Conservation (phyloP, 2,113 vertebrate genomes). For the Opisthocomus hoazin region DNA sequence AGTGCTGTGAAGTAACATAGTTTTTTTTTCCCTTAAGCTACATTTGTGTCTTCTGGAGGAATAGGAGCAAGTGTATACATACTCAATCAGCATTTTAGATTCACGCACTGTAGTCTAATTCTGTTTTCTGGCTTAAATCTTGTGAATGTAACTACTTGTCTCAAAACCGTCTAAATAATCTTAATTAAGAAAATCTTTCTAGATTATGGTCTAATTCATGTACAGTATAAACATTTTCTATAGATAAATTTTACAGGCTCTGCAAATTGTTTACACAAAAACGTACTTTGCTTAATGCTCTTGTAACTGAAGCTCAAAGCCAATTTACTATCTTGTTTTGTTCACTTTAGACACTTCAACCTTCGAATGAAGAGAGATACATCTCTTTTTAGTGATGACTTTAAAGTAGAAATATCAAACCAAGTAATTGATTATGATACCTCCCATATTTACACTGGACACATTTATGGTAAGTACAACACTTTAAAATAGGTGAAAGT, state of each 20-base stretch:
- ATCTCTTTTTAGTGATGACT: constrained; percentile 86
- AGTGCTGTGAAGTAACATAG: neutral
- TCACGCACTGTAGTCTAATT: neutral
- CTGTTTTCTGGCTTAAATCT: neutral
- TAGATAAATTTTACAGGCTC: neutral
- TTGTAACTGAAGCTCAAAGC: neutral
- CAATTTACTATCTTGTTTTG: neutral
- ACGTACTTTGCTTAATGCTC: neutral
- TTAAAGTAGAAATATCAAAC: constrained; percentile 87
- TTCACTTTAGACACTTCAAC: constrained; percentile 85
- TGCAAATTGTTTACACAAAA: neutral
- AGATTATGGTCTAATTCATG: neutral
- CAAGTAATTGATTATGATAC: constrained; percentile 82
- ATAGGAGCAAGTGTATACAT: neutral
- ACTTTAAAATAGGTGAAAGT: neutral
- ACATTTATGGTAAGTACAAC: constrained; percentile 86
- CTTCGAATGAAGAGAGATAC: constrained; percentile 92
- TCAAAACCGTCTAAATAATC: neutral
- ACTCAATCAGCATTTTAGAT: neutral
- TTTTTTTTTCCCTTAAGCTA: neutral
- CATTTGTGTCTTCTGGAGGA: neutral
- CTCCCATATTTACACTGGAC: constrained; percentile 96
- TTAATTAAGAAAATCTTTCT: neutral
- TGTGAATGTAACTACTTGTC: neutral
- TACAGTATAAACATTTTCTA: neutral